These are phyloP conservation scores for Napeogenes inachia DNA, from an alignment of 2,888 invertebrate genomes.

Conservation along the genomic window DNA sequence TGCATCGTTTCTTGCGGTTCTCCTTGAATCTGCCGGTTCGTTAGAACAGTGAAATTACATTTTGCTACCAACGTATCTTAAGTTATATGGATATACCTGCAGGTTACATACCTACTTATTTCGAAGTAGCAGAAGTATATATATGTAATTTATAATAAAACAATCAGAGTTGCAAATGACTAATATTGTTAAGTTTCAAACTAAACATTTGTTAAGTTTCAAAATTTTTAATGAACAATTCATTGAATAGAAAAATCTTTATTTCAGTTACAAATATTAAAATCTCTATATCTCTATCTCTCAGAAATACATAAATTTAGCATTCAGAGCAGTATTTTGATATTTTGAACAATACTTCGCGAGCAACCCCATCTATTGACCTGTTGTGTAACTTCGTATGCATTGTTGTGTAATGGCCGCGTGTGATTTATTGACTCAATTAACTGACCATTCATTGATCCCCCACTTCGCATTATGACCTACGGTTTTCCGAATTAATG, in stretches of 20 bases:
- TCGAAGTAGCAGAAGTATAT: no score
- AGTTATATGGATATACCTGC: no score
- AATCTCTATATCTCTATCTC: conserved; percentile 49
- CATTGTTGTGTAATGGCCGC: conserved; percentile 42
- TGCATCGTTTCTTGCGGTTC: no score
- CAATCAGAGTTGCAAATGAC: no score
- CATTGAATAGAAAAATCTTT: conserved; percentile 39
- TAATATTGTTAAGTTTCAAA: background rate
- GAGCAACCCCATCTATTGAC: conserved; percentile 62
- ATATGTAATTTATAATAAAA: no score
- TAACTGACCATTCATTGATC: conserved; percentile 67
- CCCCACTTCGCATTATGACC: conserved; percentile 32
- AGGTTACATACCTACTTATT: no score
- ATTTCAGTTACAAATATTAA: conserved; percentile 46
- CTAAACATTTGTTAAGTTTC: background rate
- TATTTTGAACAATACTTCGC: conserved; percentile 48
- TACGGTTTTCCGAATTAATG: conserved; percentile 62
- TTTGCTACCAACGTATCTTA: no score
- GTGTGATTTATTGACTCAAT: conserved; percentile 70
- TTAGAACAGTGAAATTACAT: no score
- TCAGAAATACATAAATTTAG: conserved; percentile 37
- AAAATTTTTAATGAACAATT: conserved; percentile 15
- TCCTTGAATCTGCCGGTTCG: no score
- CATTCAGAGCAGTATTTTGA: conserved; percentile 39
- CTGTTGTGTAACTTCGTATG: conserved; percentile 43